These are phyloP conservation scores for Dicycla oo DNA, from an alignment of 2,888 invertebrate species.

Conservation along the genomic window DNA sequence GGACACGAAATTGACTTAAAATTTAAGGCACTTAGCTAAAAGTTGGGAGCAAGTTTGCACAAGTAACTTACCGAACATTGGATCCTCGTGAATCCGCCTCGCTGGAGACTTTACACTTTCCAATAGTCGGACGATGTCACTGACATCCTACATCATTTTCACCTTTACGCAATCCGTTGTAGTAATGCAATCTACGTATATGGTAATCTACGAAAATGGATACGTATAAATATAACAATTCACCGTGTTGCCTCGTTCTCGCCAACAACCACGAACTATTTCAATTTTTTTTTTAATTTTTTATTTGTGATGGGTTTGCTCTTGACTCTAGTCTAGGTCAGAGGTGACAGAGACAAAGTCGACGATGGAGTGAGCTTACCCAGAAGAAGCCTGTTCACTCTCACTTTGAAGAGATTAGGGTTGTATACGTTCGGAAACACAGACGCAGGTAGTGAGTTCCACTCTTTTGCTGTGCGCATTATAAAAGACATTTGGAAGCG, in stretches of 20 bases:
- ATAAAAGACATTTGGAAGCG: too few species aligned
- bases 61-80: constrained; percentile 75
- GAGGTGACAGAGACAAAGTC: too few species aligned
- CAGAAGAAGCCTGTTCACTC: too few species aligned
- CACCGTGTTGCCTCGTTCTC: not conserved
- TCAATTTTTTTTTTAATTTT: constrained; percentile 4
- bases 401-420: too few species aligned
- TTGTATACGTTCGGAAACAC: too few species aligned
- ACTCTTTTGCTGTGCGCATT: too few species aligned
- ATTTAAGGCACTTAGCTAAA: constrained; percentile 83
- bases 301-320: too few species aligned
- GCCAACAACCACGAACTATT: not conserved
- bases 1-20: constrained; percentile 84
- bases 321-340: too few species aligned
- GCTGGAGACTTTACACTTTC: constrained; percentile 66
- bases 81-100: constrained; percentile 71
- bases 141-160: constrained; percentile 18
- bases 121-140: constrained; percentile 38
- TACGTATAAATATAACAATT: constrained; percentile 1
- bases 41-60: constrained; percentile 77
- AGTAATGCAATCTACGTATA: too few species aligned
- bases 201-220: not conserved
- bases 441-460: too few species aligned
- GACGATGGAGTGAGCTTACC: too few species aligned
- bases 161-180: not conserved